Evolutionary conservation across 2,113 vertebrate genomes (phyloP).

Genomic region (Zosterops japonicus): DNA sequence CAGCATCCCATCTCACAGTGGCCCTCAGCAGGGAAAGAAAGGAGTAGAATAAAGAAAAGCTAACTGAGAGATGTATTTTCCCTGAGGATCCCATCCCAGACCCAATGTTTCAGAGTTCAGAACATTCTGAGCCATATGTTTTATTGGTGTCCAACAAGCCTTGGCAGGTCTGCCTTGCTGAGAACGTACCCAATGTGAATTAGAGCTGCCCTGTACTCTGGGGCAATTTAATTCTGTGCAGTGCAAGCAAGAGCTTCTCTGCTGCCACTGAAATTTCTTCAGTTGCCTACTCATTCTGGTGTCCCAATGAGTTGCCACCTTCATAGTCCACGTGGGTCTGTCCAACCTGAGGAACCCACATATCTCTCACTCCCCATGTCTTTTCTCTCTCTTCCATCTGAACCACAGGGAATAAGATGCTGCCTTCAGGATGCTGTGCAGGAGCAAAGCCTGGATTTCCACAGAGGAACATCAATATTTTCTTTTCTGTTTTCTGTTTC

Average conservation of each 20-base stretch:
- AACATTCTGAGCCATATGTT: not conserved
- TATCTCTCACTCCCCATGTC: fast-evolving
- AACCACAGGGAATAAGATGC: not conserved
- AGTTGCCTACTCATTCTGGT: not conserved
- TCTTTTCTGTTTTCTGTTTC: not conserved
- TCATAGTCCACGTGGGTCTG: fast-evolving
- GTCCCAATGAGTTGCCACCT: not conserved
- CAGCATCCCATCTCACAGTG: not conserved
- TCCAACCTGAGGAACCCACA: not conserved
- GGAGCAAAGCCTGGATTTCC: not conserved
- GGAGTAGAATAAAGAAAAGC: not conserved
- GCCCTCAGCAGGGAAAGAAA: not conserved
- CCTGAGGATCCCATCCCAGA: not conserved
- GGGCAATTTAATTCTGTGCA: not conserved
- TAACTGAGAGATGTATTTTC: not conserved
- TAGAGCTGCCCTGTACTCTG: not conserved
- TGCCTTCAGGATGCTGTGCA: not conserved
- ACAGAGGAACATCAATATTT: not conserved
- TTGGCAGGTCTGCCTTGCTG: not conserved
- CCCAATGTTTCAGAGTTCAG: not conserved
- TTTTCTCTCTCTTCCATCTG: not conserved
- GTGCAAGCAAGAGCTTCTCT: not conserved
- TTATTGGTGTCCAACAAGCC: not conserved
- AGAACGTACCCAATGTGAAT: not conserved
- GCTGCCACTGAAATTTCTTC: not conserved